Conservation (phyloP, 2,888 invertebrate species). For the Muscina levida region DNA sequence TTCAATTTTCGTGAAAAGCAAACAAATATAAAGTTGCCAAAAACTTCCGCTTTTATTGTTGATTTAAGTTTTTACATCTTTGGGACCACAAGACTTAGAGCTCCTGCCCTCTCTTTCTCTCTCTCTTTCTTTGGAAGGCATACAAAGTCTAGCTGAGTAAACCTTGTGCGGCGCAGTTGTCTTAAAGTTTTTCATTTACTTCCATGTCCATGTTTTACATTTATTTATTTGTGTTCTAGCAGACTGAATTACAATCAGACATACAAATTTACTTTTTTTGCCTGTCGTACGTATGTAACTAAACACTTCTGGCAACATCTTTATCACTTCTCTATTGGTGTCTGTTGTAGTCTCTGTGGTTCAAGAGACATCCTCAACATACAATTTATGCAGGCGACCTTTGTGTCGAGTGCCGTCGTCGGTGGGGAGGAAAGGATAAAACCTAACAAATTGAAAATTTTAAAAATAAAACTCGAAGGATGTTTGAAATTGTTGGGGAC, state of each 20-base stretch:
- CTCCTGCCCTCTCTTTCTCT: too few relatives aligned
- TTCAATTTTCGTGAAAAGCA: constrained; percentile 15
- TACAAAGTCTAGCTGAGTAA: too few relatives aligned
- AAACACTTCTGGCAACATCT: constrained; percentile 20
- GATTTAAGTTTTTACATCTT: constrained; percentile 1
- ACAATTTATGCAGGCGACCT: background rate
- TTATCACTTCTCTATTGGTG: constrained; percentile 3
- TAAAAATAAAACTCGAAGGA: too few relatives aligned
- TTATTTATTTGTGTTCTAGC: constrained; percentile 4
- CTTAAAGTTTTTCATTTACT: constrained; percentile 48
- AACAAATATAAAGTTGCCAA: constrained; percentile 20
- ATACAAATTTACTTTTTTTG: background rate
- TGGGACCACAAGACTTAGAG: background rate
- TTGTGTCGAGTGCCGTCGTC: constrained; percentile 10
- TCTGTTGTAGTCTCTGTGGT: too few relatives aligned
- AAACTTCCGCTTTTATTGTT: constrained; percentile 12
- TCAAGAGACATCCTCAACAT: background rate
- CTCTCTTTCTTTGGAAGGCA: too few relatives aligned
- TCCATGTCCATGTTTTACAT: constrained; percentile 16
- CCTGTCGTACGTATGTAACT: too few relatives aligned
- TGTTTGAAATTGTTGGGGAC: too few relatives aligned
- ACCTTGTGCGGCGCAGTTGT: constrained; percentile 18
- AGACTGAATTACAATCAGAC: background rate
- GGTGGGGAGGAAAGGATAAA: background rate
- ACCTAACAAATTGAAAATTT: background rate